phyloP scores from a whole-genome alignment of 2,797 vertebrate genomes.

The Smutsia gigantea region DNA sequence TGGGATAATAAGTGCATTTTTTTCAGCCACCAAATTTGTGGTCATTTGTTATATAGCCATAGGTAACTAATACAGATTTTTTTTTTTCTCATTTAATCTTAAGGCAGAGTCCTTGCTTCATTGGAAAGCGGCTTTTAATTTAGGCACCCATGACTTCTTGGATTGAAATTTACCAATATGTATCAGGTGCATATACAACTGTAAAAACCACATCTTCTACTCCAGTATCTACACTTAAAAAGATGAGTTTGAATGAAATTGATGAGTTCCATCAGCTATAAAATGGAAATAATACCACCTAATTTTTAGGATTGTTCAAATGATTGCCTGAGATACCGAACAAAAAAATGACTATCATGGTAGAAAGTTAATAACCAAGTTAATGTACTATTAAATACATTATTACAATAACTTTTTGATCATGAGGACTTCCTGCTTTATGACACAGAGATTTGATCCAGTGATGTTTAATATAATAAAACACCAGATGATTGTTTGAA shows the following conservation, averaged over 20 bases:
- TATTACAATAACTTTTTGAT: slow-evolving; percentile 5
- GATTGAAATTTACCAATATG: neutral
- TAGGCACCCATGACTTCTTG: neutral
- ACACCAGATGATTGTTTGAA: neutral
- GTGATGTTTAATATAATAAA: slow-evolving; percentile 4
- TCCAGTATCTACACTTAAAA: neutral
- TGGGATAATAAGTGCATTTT: neutral
- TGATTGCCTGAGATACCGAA: neutral
- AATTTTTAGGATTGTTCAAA: neutral
- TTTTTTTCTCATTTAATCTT: neutral
- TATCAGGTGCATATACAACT: neutral
- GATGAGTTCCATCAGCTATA: neutral
- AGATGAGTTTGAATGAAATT: neutral
- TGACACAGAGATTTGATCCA: neutral
- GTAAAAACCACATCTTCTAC: neutral
- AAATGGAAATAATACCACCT: neutral
- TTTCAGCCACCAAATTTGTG: neutral
- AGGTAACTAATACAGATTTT: neutral
- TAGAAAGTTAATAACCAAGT: neutral
- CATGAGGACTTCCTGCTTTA: neutral
- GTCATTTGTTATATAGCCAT: neutral
- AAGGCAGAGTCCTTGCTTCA: neutral
- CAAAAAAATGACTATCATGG: neutral
- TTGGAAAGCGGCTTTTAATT: neutral
- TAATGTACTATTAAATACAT: neutral